These are phyloP conservation scores for Etheostoma cragini DNA, from an alignment of 2,113 vertebrate species.

Conservation along the genomic window DNA sequence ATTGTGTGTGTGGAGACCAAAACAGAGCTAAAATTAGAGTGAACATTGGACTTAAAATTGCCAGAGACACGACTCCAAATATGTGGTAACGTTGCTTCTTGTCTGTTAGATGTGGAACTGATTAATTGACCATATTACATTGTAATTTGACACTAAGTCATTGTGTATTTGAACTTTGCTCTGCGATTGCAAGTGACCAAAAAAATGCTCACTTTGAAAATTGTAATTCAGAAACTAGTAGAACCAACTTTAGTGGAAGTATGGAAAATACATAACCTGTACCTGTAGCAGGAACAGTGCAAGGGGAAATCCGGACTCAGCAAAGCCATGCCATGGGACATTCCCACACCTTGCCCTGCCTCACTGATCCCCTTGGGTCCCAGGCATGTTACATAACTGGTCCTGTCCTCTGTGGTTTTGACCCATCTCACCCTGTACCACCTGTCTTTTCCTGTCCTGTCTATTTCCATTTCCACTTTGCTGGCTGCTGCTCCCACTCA, in stretches of 20 bases:
- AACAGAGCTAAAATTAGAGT: no score
- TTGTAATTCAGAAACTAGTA: background rate
- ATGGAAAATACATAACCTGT: background rate
- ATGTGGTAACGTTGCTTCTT: background rate
- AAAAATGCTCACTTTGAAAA: background rate
- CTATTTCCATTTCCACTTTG: slow-evolving; percentile 4
- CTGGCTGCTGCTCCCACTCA: background rate
- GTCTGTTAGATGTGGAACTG: background rate
- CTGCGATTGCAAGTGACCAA: background rate
- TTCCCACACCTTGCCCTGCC: background rate
- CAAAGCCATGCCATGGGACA: background rate
- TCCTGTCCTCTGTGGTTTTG: slow-evolving; percentile 28
- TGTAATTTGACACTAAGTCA: background rate
- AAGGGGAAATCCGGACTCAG: background rate
- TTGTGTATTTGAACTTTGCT: background rate
- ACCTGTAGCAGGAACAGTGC: background rate
- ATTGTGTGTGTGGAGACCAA: no score
- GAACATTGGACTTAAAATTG: background rate
- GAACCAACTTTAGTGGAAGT: background rate
- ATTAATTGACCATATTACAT: background rate
- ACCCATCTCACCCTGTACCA: slow-evolving; percentile 22
- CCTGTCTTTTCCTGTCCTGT: slow-evolving; percentile 7
- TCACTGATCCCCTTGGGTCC: slow-evolving; percentile 8
- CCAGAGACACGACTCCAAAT: background rate
- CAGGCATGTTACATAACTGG: slow-evolving; percentile 34